A percentile compares a stretch with the other conserved stretches of the same genome.
Conservation (phyloP, 1,140 invertebrate species). For the Sycophila sp. region DNA sequence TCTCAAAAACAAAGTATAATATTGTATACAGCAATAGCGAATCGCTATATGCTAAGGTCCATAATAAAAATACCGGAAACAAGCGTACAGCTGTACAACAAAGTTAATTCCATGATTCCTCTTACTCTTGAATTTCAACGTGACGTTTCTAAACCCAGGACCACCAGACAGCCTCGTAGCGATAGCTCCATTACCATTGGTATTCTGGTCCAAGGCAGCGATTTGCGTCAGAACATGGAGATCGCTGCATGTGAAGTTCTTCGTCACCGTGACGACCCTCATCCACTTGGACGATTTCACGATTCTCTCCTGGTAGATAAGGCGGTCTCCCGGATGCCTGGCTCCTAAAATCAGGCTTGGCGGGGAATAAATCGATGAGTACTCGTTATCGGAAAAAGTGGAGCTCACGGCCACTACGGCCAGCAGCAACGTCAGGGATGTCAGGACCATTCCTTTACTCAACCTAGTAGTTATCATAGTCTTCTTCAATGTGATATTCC, state of each 20-base stretch:
- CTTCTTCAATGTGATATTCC: no score
- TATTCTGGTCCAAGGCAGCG: background rate
- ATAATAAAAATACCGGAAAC: no score
- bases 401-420: background rate
- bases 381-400: no score
- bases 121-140: background rate
- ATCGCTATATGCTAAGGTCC: no score
- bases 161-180: background rate
- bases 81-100: background rate
- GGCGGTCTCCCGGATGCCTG: background rate
- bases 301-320: background rate
- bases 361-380: background rate
- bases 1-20: no score
- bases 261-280: background rate
- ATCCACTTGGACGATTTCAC: background rate
- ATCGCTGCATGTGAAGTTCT: background rate
- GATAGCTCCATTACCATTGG: background rate
- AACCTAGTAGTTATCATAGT: no score
- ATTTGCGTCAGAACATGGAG: background rate
- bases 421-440: no score
- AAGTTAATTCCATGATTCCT: background rate
- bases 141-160: background rate
- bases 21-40: no score
- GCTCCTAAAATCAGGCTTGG: background rate
- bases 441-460: no score